Percentiles rank a stretch among this genome's conserved stretches.
Evolutionary conservation across 1,140 invertebrate genomes (phyloP).

Genomic region (Archegozetes longisetosus): DNA sequence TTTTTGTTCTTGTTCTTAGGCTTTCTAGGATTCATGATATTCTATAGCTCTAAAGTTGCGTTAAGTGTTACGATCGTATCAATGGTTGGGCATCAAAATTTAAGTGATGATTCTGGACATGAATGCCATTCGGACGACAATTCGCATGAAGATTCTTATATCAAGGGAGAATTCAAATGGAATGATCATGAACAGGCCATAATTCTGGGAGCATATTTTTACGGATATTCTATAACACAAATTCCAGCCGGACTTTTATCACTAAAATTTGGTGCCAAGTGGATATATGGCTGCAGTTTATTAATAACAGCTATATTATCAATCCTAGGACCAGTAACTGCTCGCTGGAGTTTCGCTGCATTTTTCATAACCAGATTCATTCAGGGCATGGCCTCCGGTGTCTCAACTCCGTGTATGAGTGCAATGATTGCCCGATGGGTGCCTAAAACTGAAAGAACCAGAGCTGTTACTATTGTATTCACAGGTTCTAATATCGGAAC

Average conservation of each 20-base stretch:
- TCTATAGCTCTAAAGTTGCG: too few relatives aligned
- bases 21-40: too few relatives aligned
- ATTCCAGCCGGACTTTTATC: conserved; percentile 60
- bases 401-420: conserved; percentile 28
- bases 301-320: conserved; percentile 12
- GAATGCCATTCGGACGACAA: too few relatives aligned
- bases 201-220: conserved; percentile 66
- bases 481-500: too few relatives aligned
- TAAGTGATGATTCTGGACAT: too few relatives aligned
- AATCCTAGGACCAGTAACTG: conserved; percentile 13
- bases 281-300: conserved; percentile 49
- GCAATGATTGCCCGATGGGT: conserved; percentile 27
- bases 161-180: conserved; percentile 21
- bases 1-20: too few relatives aligned
- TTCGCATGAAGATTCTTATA: too few relatives aligned
- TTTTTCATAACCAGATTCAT: conserved; percentile 15
- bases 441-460: conserved; percentile 7
- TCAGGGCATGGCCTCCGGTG: conserved; percentile 24
- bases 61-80: too few relatives aligned
- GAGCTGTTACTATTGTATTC: conserved; percentile 3
- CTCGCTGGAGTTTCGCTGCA: background rate
- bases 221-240: conserved; percentile 65
- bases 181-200: conserved; percentile 27
- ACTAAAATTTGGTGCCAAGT: conserved; percentile 61
- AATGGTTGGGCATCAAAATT: too few relatives aligned